Percentiles rank a stretch among this genome's conserved stretches.
Conservation (phyloP, 2,888 invertebrate species). For the Eristalis pertinax region DNA sequence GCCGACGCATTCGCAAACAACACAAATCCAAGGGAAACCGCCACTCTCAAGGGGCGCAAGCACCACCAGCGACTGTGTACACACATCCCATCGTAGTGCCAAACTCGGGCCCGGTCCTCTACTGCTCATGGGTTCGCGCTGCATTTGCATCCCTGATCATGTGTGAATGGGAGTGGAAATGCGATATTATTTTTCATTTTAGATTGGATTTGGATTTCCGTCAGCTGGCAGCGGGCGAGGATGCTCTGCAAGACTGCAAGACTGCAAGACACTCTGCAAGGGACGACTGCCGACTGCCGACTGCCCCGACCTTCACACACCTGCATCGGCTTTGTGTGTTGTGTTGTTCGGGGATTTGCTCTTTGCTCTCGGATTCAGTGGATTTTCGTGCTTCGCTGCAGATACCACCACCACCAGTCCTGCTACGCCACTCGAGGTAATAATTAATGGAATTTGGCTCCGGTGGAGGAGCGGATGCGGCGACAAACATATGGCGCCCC, state of each 20-base stretch:
- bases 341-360: slow-evolving; percentile 12
- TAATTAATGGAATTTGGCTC: slow-evolving; percentile 62
- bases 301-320: slow-evolving; percentile 24
- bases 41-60: neutral
- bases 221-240: slow-evolving; percentile 46
- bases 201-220: slow-evolving; percentile 69
- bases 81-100: neutral
- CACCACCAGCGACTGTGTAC: neutral
- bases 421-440: slow-evolving; percentile 22
- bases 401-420: slow-evolving; percentile 19
- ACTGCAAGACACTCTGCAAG: neutral
- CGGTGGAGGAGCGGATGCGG: neutral
- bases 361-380: neutral
- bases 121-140: slow-evolving; percentile 45
- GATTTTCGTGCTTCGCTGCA: neutral
- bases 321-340: slow-evolving; percentile 19
- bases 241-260: slow-evolving; percentile 9
- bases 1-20: neutral
- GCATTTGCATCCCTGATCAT: slow-evolving; percentile 68
- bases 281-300: neutral
- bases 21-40: neutral
- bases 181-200: slow-evolving; percentile 63
- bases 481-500: slow-evolving; percentile 38
- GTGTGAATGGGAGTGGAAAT: slow-evolving; percentile 64
- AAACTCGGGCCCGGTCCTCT: neutral